phyloP scores from a whole-genome alignment of 2,797 vertebrate species.

The Austrolebias charrua region DNA sequence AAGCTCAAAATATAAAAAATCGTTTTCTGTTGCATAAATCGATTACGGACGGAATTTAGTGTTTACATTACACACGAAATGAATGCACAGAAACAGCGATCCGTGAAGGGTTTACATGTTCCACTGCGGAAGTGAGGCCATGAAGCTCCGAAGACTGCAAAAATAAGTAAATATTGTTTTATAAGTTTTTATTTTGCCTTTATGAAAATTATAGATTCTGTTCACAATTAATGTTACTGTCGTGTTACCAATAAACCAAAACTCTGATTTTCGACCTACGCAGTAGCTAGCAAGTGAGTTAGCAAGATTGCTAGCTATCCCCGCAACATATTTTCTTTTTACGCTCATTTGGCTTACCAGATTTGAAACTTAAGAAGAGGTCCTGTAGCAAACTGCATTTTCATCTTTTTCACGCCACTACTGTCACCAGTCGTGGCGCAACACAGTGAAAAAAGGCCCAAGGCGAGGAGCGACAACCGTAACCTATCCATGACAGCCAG shows the following conservation, averaged over 20 bases:
- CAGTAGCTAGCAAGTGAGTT: slow-evolving; percentile 38
- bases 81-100: background rate
- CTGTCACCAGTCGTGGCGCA: slow-evolving; percentile 77
- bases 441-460: slow-evolving; percentile 74
- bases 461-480: slow-evolving; percentile 67
- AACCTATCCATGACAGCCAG: slow-evolving; percentile 68
- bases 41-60: background rate
- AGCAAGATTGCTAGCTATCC: slow-evolving; percentile 48
- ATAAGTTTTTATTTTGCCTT: too few species aligned
- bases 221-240: background rate
- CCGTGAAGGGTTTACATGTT: background rate
- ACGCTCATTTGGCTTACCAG: slow-evolving; percentile 79
- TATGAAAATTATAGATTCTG: too few species aligned
- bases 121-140: slow-evolving; percentile 40
- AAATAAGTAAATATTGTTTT: too few species aligned
- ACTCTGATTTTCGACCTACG: slow-evolving; percentile 23
- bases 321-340: slow-evolving; percentile 62
- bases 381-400: slow-evolving; percentile 93
- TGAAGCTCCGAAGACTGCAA: background rate
- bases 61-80: background rate
- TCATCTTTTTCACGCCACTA: slow-evolving; percentile 87
- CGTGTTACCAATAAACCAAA: background rate
- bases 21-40: background rate
- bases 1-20: background rate
- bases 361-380: slow-evolving; percentile 97